Evolutionary conservation across 2,888 invertebrate species (phyloP), one percentile per base, ranked within the genome.

Genomic region (Myathropa florea): DNA sequence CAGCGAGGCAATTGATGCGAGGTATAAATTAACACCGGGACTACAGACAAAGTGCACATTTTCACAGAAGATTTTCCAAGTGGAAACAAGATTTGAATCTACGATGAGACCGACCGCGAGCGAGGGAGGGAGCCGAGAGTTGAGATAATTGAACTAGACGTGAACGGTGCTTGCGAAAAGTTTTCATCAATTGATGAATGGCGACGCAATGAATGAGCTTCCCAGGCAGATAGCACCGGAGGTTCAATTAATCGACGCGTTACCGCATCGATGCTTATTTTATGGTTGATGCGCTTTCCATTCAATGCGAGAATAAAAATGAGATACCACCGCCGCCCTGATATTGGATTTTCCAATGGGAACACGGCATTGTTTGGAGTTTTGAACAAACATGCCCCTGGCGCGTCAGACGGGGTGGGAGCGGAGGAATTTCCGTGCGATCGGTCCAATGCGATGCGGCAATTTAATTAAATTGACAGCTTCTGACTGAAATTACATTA

Each of bases 241-340:
- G 68, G 68, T 77, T 72, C 83, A 83, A 86, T 86, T 86, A 86
- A 86, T 70, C 73, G 59, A 67, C 71, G 67, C 65, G 78, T 79
- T 71, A 86, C 86, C 86, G 82, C 86, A 82, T 86, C 86, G 78
- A 86, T 82, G 73, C 73, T 82, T 71, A 78, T 86, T 86, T 71
- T 75, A 77, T 77, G 72, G 67, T 81, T 81, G 85, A 72, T 80
- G 67, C 71, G 71, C 80, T 80, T 76, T 76, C 30, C 46, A 80
- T 84, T 82, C 61, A 75, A 67, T 24, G 53, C 39, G 33, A 75
- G 0, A 59, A 63, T 57, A 9, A 23, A 12, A 68, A 68, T 46
- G 33, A 12, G 63, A 53, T 10, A 76, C 7, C 12, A 14, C 4
- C 61, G 14, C 21, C 59, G 18, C 33, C 6, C 18, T 6, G 67